These are phyloP conservation scores for Nesogale talazaci DNA, from an alignment of 2,113 vertebrate genomes.

Conservation along the genomic window DNA sequence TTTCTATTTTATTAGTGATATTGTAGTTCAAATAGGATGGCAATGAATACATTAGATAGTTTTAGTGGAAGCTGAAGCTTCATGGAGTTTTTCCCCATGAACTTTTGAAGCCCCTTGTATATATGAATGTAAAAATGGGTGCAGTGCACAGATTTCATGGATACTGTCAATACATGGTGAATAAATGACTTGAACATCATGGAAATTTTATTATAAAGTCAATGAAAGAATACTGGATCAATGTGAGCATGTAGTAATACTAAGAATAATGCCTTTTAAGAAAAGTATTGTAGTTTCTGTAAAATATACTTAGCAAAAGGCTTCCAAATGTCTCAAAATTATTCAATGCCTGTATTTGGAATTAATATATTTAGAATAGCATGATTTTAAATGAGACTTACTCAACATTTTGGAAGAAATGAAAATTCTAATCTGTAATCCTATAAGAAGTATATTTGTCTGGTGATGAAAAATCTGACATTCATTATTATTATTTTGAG, in stretches of 20 bases:
- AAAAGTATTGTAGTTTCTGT: not conserved
- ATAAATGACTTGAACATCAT: constrained; percentile 14
- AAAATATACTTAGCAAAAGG: constrained; percentile 39
- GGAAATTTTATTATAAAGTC: constrained; percentile 15
- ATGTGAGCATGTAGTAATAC: not conserved
- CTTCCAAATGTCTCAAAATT: not conserved
- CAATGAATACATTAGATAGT: not conserved
- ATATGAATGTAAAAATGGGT: not conserved
- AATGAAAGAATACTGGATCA: not conserved
- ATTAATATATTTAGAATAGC: constrained; percentile 40
- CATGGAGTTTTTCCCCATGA: too few species aligned
- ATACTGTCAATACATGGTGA: not conserved
- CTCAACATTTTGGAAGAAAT: constrained; percentile 41
- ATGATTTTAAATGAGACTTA: constrained; percentile 51
- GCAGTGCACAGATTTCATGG: not conserved
- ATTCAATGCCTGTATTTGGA: constrained; percentile 25
- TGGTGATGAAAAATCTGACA: constrained; percentile 47
- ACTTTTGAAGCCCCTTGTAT: too few species aligned
- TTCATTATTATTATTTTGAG: not conserved
- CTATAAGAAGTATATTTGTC: constrained; percentile 9
- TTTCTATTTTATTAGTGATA: not conserved
- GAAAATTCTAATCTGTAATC: constrained; percentile 39
- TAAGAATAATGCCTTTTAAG: constrained; percentile 1
- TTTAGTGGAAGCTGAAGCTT: too few species aligned
- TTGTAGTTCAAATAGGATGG: not conserved